Conservation (phyloP, 2,113 vertebrate genomes). For the Mesocricetus auratus region DNA sequence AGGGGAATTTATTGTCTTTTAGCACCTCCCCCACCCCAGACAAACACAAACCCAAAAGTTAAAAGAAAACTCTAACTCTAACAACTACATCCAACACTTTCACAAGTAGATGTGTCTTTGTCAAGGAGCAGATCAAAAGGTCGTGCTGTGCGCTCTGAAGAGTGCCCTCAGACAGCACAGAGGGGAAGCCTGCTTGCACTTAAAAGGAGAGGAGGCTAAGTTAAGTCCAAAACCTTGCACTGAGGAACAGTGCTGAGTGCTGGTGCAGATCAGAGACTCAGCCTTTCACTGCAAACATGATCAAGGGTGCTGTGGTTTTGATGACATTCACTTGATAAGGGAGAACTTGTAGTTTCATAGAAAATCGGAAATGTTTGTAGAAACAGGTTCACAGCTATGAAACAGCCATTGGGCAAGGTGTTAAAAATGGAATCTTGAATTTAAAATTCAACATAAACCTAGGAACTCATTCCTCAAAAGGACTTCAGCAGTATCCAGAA, state of each 20-base stretch:
- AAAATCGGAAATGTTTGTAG: conserved; percentile 82
- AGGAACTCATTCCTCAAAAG: conserved; percentile 19
- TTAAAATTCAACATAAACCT: conserved; percentile 33
- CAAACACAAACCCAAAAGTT: neutral
- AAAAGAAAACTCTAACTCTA: neutral
- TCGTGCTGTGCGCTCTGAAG: neutral
- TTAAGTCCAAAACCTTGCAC: conserved; percentile 33
- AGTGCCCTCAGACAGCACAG: neutral
- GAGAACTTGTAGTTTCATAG: conserved; percentile 76
- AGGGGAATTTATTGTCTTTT: neutral
- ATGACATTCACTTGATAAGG: conserved; percentile 79
- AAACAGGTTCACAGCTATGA: conserved; percentile 68
- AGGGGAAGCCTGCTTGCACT: conserved; percentile 55
- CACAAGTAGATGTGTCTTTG: neutral
- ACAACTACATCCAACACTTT: neutral
- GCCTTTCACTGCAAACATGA: conserved; percentile 73
- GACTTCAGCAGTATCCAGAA: neutral
- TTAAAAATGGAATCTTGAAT: conserved; percentile 62
- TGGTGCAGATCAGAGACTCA: conserved; percentile 71
- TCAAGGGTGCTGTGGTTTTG: conserved; percentile 83
- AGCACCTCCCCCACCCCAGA: neutral
- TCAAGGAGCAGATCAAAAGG: neutral
- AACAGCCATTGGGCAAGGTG: conserved; percentile 19
- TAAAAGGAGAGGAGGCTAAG: conserved; percentile 46
- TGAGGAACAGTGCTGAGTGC: neutral